Conservation (phyloP, 2,888 invertebrate genomes). For the Theodoxus fluviatilis region DNA sequence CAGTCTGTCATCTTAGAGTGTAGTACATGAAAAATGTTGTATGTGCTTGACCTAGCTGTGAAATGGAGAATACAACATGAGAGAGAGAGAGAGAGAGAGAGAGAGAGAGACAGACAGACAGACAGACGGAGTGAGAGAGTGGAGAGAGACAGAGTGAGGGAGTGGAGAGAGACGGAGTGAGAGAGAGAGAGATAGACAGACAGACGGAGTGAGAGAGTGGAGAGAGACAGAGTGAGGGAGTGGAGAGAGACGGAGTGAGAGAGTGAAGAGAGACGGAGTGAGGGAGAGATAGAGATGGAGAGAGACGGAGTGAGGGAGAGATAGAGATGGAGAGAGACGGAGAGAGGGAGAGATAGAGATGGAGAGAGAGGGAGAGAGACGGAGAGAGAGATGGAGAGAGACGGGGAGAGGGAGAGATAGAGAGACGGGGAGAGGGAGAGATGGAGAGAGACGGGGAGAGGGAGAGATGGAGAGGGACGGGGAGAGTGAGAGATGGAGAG, state of each 20-base stretch:
- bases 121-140: slow-evolving; percentile 1
- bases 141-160: background rate
- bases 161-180: background rate
- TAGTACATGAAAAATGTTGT: no score
- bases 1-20: no score
- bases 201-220: no score
- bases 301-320: background rate
- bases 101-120: background rate
- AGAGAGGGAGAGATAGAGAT: slow-evolving; percentile 1
- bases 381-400: slow-evolving; percentile 1
- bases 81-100: background rate
- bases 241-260: background rate
- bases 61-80: no score
- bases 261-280: slow-evolving; percentile 10
- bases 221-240: background rate
- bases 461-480: background rate
- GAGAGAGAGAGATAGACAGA: slow-evolving; percentile 10
- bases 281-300: background rate
- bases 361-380: background rate
- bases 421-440: background rate
- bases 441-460: slow-evolving; percentile 5
- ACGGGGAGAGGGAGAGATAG: slow-evolving; percentile 3
- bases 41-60: no score
- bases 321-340: slow-evolving; percentile 2
- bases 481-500: background rate